Evolutionary conservation across 2,113 vertebrate species (phyloP), one percentile per base, ranked within the genome.

Genomic region (Poeciliopsis prolifica): DNA sequence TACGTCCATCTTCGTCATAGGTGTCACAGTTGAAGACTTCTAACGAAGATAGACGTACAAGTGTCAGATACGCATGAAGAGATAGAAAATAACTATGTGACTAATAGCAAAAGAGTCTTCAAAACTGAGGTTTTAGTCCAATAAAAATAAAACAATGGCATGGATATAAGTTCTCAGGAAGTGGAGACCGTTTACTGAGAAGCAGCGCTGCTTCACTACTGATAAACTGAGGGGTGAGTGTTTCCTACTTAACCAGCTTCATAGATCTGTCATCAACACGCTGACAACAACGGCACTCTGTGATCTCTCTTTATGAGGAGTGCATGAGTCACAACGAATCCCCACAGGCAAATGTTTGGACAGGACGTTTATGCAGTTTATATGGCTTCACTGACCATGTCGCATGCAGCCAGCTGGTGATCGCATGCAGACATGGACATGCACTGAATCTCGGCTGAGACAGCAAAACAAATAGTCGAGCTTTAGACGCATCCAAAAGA

Each of bases 281-380:
- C 40, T 61, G 72, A 79, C 7, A n/a, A 68, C 54, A 48, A 26
- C 37, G 79, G 70, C 64, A 65, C 64, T 54, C 40, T 48, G 62
- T 10, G 30, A 67, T 63, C 68, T 65, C 42, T 66, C 64, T 85
- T 80, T 80, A 65, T 68, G 35, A 61, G 10, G 61, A 11, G 60
- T 17, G 51, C 24, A 3, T 71, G 79, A 79, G 33, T 66, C 70
- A 72, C 35, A 67, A 54, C 54, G 29, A 35, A 82, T 86, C 69
- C 63, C 79, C 44, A 78, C 67, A 5, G 3, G 72, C 81, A 70
- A 81, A 85, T 74, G 87, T 88, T 81, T 85, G 81, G 74, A 82
- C 42, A 73, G 74, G 70, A 73, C 77, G 58, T 78, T 78, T 74
- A 68, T 65, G 40, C n/a, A 30, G 65, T 60, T 70, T 62, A 5